Conservation (phyloP, 2,113 vertebrate species). For the Prietella phreatophila region DNA sequence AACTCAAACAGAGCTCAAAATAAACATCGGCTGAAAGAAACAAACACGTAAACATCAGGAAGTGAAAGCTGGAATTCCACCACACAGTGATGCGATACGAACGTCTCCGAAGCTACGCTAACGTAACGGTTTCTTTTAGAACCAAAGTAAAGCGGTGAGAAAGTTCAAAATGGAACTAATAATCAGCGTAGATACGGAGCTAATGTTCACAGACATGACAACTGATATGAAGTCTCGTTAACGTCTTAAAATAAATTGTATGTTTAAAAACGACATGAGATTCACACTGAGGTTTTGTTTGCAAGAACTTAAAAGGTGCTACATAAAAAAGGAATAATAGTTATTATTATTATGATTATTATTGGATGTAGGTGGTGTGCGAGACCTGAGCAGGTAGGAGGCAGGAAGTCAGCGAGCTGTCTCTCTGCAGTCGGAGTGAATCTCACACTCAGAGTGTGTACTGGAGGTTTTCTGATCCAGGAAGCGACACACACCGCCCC, state of each 20-base stretch:
- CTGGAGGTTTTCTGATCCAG: constrained; percentile 80
- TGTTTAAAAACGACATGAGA: neutral
- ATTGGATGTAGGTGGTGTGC: neutral
- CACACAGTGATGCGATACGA: neutral
- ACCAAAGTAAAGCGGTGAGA: no score
- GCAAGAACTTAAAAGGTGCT: no score
- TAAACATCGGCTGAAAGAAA: no score
- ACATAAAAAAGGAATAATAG: no score
- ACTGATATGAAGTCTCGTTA: no score
- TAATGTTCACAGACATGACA: no score
- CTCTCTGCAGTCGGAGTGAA: constrained; percentile 79
- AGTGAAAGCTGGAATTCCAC: neutral
- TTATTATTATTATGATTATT: neutral
- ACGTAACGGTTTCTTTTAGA: no score
- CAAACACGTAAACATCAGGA: neutral
- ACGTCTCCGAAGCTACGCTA: neutral
- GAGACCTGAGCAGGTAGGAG: constrained; percentile 62
- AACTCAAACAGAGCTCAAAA: no score
- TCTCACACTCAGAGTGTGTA: constrained; percentile 73
- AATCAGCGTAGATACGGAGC: no score
- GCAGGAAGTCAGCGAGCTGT: constrained; percentile 73
- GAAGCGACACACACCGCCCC: constrained; percentile 64
- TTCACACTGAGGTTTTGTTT: no score
- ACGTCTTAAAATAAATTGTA: neutral
- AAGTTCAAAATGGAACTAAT: no score